phyloP scores from a whole-genome alignment of 2,113 vertebrate species.

The Microtus richardsoni region DNA sequence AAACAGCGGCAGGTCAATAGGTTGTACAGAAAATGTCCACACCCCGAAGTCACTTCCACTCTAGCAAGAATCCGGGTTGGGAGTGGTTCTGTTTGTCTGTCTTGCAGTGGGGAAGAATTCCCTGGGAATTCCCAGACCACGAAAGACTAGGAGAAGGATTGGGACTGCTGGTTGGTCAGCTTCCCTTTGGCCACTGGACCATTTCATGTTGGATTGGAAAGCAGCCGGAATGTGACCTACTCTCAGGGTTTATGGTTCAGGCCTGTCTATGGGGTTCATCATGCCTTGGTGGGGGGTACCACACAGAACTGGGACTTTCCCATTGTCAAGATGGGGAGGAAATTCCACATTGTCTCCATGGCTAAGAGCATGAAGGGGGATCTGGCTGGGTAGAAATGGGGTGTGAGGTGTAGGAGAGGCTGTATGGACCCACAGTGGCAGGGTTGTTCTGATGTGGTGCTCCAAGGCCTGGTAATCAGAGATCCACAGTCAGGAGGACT shows the following conservation, averaged over 20 bases:
- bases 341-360: background rate
- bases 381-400: background rate
- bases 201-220: background rate
- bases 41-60: background rate
- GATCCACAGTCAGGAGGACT: fast-evolving
- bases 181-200: background rate
- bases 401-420: too few relatives aligned
- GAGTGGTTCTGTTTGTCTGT: background rate
- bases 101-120: background rate
- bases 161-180: background rate
- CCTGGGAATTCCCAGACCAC: conserved; percentile 8
- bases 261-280: background rate
- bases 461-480: background rate
- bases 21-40: background rate
- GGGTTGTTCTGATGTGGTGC: fast-evolving
- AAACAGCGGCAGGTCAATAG: background rate
- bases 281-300: background rate
- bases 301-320: background rate
- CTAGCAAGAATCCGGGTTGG: background rate
- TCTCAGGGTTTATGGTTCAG: background rate
- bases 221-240: background rate
- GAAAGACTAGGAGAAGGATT: background rate
- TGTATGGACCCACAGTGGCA: background rate
- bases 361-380: background rate
- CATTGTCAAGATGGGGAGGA: background rate